These are phyloP conservation scores for Aegypius monachus DNA, from an alignment of 2,113 vertebrate species.

Conservation along the genomic window DNA sequence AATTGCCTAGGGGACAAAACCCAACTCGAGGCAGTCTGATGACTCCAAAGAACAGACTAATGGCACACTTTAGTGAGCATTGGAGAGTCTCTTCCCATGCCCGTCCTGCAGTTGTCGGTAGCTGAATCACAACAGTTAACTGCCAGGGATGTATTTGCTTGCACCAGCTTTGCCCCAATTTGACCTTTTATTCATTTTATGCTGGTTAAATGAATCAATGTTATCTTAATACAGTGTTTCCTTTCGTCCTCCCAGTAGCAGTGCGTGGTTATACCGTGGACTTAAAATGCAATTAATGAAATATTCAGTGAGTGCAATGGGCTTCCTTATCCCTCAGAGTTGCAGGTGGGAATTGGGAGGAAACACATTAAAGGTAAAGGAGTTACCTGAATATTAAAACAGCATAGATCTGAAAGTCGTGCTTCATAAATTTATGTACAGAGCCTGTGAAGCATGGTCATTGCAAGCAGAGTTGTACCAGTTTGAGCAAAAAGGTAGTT, in stretches of 20 bases:
- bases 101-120: neutral
- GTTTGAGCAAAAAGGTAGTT: neutral
- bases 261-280: neutral
- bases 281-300: constrained; percentile 13
- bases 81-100: neutral
- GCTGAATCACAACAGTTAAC: neutral
- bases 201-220: constrained; percentile 27
- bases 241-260: neutral
- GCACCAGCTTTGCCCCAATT: neutral
- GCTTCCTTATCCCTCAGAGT: neutral
- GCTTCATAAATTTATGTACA: neutral
- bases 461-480: neutral
- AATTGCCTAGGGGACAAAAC: constrained; percentile 34
- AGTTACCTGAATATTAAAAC: neutral
- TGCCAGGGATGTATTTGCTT: neutral
- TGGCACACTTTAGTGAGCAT: neutral
- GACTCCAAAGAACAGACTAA: constrained; percentile 3
- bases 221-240: neutral
- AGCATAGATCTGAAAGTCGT: fast-evolving
- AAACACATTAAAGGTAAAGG: neutral
- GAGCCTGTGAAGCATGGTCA: neutral
- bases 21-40: neutral
- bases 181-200: neutral
- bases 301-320: neutral
- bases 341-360: neutral